Base-by-base conservation (phyloP, 1,140 invertebrate species). In the Psilanteris sp. region DNA sequence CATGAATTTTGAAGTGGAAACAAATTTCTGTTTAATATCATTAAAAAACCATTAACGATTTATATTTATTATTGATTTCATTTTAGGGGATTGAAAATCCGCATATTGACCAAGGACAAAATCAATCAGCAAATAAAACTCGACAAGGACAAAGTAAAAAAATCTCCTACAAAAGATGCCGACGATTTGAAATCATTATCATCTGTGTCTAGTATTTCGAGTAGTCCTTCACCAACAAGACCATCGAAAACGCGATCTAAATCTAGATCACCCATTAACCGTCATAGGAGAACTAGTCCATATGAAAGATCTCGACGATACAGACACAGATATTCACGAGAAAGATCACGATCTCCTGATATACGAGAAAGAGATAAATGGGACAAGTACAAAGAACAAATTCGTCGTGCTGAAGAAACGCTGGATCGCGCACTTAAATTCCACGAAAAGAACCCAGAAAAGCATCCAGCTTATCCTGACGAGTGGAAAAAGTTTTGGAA, bases 401-500 rank as follows among this genome's bases (percentile, higher is more conserved):
- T 88, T 80, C 81, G 90, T 88, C 83, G 86, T 86, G 86, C 89
- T 81, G 74, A 91, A 87, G 73, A 90, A 85, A 75, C 90, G 0
- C 72, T 89, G 0, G 86, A 89, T 24, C 79, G 87, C 2, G 82
- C 86, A 0, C 37, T 94, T 0, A 91, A 92, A 57, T 93, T 93
- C 31, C 93, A 95, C 80, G 92, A 95, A 76, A 93, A 93, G 76
- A 94, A 94, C 83, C 95, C 95, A 0, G 94, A 96, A 78, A 95
- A 95, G 75, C 95, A 96, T 89, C 94, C 94, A 0, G 89, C 92
- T 3, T 96, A 96, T 80, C 93, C 93, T 0, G 93, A 94, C 10
- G 95, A 96, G 78, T 96, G 95, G 95, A 95, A 95, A 79, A 93
- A 92, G 79, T 95, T 95, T 80, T 95, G 94, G 94, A 94, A 94